Percentiles rank a stretch among this genome's conserved stretches.
phyloP scores from a whole-genome alignment of 1,140 invertebrate species.

The Epicauta chinensis region DNA sequence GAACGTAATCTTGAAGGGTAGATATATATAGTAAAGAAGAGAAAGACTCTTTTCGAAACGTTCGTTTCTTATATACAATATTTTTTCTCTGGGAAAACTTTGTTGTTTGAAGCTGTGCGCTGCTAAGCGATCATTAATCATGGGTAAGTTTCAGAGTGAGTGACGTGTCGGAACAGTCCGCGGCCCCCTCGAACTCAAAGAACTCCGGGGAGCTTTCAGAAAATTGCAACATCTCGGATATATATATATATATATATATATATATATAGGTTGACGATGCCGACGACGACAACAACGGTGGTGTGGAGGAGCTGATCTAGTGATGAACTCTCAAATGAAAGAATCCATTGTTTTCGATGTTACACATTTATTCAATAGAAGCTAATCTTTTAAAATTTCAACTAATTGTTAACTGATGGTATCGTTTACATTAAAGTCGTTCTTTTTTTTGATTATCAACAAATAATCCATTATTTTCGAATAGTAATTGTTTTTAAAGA shows the following conservation, averaged over 20 bases:
- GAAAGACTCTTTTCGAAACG: slow-evolving; percentile 40
- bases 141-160: slow-evolving; percentile 57
- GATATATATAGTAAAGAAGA: slow-evolving; percentile 42
- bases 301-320: slow-evolving; percentile 21
- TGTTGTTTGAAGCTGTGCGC: slow-evolving; percentile 56
- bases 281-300: slow-evolving; percentile 3
- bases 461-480: too few species aligned
- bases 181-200: slow-evolving; percentile 30
- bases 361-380: not conserved
- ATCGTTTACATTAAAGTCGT: too few species aligned
- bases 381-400: too few species aligned
- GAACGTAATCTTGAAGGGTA: slow-evolving; percentile 42
- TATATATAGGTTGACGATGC: not conserved
- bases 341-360: slow-evolving; percentile 25
- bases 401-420: too few species aligned
- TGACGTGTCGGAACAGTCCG: slow-evolving; percentile 45
- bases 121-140: slow-evolving; percentile 55
- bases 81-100: slow-evolving; percentile 58
- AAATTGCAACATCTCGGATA: slow-evolving; percentile 41
- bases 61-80: slow-evolving; percentile 51
- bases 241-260: too few species aligned
- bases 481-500: too few species aligned
- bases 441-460: too few species aligned
- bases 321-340: slow-evolving; percentile 37
- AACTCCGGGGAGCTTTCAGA: slow-evolving; percentile 41